phyloP scores from a whole-genome alignment of 2,113 vertebrate species.

The Puntigrus tetrazona region DNA sequence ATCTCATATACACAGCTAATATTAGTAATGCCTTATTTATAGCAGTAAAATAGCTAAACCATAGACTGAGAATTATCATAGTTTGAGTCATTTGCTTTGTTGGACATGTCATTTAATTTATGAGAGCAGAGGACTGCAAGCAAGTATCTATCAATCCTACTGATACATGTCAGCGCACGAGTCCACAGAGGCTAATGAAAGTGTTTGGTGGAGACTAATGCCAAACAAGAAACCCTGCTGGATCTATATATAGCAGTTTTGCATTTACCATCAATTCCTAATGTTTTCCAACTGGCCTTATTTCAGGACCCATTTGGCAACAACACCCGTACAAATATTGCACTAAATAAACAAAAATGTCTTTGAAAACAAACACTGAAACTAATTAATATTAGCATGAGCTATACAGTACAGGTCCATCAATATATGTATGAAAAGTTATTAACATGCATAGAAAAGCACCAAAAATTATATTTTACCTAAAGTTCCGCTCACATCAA shows the following conservation, averaged over 20 bases:
- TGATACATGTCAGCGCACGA: not conserved
- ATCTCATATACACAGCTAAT: not conserved
- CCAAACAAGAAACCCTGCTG: not conserved
- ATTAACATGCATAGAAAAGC: not conserved
- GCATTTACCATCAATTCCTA: not conserved
- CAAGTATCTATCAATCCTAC: conserved; percentile 7
- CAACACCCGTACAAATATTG: not conserved
- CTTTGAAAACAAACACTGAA: not conserved
- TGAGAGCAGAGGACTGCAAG: not conserved
- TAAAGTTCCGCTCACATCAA: not conserved
- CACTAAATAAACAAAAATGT: not conserved
- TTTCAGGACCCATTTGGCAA: not conserved
- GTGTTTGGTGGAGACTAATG: conserved; percentile 24
- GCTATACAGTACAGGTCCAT: too few relatives aligned
- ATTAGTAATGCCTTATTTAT: not conserved
- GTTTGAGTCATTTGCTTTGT: not conserved
- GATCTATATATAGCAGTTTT: not conserved
- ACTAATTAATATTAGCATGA: not conserved
- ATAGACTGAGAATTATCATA: not conserved
- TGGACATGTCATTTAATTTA: conserved; percentile 2
- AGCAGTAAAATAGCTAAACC: not conserved
- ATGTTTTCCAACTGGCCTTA: not conserved
- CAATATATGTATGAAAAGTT: not conserved
- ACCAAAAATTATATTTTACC: not conserved
- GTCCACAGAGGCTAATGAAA: conserved; percentile 18